Conservation (phyloP, 2,113 vertebrate genomes). For the Salvelinus alpinus region DNA sequence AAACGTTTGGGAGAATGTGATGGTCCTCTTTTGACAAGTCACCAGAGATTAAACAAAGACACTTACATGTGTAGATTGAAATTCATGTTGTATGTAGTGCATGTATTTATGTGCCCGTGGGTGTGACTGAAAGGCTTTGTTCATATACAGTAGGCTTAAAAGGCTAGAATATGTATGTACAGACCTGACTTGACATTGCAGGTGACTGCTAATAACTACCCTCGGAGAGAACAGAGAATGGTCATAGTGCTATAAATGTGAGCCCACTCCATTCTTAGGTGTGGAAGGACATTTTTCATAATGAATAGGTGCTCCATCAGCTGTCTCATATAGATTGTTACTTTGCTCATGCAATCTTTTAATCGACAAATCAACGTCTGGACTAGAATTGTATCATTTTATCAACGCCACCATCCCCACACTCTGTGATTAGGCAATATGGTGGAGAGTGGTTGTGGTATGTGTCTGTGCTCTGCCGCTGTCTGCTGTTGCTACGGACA, state of each 20-base stretch:
- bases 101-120: too few relatives aligned
- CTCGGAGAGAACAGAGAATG: slow-evolving; percentile 17
- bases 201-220: slow-evolving; percentile 28
- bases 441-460: not conserved
- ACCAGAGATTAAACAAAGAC: too few relatives aligned
- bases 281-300: slow-evolving; percentile 33
- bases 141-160: not conserved
- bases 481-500: not conserved
- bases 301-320: slow-evolving; percentile 32
- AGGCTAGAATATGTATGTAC: slow-evolving; percentile 43
- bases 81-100: too few relatives aligned
- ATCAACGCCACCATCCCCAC: slow-evolving; percentile 51
- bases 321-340: slow-evolving; percentile 41
- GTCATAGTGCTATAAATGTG: slow-evolving; percentile 32
- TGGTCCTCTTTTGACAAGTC: too few relatives aligned
- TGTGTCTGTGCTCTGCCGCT: not conserved
- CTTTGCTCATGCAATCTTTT: slow-evolving; percentile 59
- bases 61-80: not conserved
- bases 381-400: slow-evolving; percentile 68
- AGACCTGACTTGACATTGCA: slow-evolving; percentile 34
- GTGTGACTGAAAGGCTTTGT: not conserved
- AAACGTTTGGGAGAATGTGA: not conserved
- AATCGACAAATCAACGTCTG: slow-evolving; percentile 59
- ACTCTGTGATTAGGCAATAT: not conserved
- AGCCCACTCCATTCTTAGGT: slow-evolving; percentile 13